Evolutionary conservation across 2,113 vertebrate species (phyloP).

Genomic region (Glareola pratincola): DNA sequence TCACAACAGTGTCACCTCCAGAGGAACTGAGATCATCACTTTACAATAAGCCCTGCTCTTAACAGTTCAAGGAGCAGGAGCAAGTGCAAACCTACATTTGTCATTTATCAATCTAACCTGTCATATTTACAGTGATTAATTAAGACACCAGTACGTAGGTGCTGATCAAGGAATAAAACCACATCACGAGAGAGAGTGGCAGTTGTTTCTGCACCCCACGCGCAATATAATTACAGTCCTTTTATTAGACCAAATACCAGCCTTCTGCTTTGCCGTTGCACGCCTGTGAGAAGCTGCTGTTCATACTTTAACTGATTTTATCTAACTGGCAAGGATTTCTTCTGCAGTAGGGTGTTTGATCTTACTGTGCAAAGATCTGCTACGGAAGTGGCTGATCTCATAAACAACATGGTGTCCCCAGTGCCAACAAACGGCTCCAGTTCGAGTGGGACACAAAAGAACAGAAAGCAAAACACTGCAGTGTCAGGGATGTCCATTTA

Average conservation of each 20-base stretch:
- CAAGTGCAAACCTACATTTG: conserved; percentile 48
- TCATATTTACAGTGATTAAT: conserved; percentile 63
- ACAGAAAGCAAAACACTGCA: conserved; percentile 13
- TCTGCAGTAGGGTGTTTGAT: not conserved
- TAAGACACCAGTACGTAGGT: not conserved
- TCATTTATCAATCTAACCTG: conserved; percentile 58
- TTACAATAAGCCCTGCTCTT: conserved; percentile 43
- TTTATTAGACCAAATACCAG: not conserved
- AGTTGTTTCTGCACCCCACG: not conserved
- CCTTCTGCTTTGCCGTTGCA: not conserved
- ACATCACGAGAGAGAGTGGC: not conserved
- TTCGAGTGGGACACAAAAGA: not conserved
- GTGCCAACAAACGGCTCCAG: not conserved
- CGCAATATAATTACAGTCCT: not conserved
- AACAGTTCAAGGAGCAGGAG: conserved; percentile 50
- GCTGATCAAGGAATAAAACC: conserved; percentile 17
- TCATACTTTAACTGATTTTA: not conserved
- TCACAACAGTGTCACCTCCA: conserved; percentile 66
- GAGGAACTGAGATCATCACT: conserved; percentile 61
- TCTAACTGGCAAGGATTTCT: not conserved
- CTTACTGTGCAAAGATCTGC: not conserved
- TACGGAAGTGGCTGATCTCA: not conserved
- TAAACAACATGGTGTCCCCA: not conserved
- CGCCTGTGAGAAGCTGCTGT: not conserved
- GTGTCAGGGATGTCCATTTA: conserved; percentile 13